phyloP scores from a whole-genome alignment of 2,113 vertebrate species.

The Clarias magur region DNA sequence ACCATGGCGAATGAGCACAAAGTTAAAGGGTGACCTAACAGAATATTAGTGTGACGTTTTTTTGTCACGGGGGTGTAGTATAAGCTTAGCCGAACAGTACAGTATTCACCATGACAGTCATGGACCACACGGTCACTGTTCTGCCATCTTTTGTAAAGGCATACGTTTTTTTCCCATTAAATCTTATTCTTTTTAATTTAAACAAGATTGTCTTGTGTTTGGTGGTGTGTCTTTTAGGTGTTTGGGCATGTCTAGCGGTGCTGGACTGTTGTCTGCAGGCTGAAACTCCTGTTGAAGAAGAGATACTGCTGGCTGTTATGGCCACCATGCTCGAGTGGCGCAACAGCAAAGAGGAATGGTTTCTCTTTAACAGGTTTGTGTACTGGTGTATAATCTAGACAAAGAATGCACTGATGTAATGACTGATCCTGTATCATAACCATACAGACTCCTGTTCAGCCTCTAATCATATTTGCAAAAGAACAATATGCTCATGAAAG shows the following conservation, averaged over 20 bases:
- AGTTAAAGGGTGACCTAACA: no score
- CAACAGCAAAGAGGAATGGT: conserved; percentile 82
- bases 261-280: conserved; percentile 84
- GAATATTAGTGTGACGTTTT: no score
- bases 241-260: conserved; percentile 84
- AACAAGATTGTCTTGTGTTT: background rate
- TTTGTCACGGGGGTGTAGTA: background rate
- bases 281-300: conserved; percentile 73
- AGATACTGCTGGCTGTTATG: conserved; percentile 79
- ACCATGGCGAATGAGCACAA: no score
- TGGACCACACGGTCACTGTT: background rate
- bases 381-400: background rate
- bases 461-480: background rate
- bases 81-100: background rate
- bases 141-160: background rate
- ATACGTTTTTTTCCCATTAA: background rate
- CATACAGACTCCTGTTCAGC: background rate
- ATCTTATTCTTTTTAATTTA: background rate
- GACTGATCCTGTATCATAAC: background rate
- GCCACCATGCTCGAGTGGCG: conserved; percentile 88
- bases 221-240: conserved; percentile 71
- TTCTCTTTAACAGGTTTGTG: conserved; percentile 84
- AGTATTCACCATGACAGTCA: background rate
- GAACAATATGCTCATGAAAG: background rate
- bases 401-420: background rate